A percentile compares a stretch with the other conserved stretches of the same genome.
Conservation (phyloP, 2,888 invertebrate genomes). For the Thecocarcelia acutangulata region DNA sequence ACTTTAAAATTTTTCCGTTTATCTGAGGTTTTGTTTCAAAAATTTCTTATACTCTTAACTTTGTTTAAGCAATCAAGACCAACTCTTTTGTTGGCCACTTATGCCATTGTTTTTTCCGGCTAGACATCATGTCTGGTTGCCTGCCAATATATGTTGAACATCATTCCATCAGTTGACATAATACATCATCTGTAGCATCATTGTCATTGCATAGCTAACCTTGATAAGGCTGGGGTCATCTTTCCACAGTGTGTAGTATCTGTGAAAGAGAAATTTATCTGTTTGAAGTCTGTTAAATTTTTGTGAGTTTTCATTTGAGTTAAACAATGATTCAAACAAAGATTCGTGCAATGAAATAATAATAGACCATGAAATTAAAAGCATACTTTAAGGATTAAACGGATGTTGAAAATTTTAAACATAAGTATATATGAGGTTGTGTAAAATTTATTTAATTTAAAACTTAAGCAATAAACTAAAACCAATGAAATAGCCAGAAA, state of each 20-base stretch:
- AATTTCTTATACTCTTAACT: slow-evolving; percentile 23
- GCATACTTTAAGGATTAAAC: slow-evolving; percentile 38
- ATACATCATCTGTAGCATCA: slow-evolving; percentile 30
- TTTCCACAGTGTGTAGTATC: not conserved
- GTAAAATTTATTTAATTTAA: not conserved
- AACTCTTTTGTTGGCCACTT: slow-evolving; percentile 39
- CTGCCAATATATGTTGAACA: slow-evolving; percentile 60
- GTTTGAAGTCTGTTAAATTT: slow-evolving; percentile 42
- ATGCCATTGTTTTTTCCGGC: slow-evolving; percentile 55
- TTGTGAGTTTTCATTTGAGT: slow-evolving; percentile 22
- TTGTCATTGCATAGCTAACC: slow-evolving; percentile 24
- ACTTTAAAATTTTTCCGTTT: slow-evolving; percentile 37
- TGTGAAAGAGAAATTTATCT: slow-evolving; percentile 57
- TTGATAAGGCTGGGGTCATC: slow-evolving; percentile 35
- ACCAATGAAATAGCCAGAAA: not conserved
- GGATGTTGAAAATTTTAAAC: slow-evolving; percentile 25
- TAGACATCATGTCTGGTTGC: slow-evolving; percentile 56
- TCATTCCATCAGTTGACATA: slow-evolving; percentile 47
- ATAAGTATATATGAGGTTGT: slow-evolving; percentile 3
- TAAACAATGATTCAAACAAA: slow-evolving; percentile 24
- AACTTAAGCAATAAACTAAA: not conserved
- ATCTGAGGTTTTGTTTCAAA: slow-evolving; percentile 8
- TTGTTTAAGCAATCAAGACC: slow-evolving; percentile 44
- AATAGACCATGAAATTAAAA: slow-evolving; percentile 11
- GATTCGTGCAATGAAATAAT: not conserved